Base-by-base conservation (phyloP, 30 jellyfish, hydroid and myxozoan genomes). In the Hydractinia symbiolongicarpus region DNA sequence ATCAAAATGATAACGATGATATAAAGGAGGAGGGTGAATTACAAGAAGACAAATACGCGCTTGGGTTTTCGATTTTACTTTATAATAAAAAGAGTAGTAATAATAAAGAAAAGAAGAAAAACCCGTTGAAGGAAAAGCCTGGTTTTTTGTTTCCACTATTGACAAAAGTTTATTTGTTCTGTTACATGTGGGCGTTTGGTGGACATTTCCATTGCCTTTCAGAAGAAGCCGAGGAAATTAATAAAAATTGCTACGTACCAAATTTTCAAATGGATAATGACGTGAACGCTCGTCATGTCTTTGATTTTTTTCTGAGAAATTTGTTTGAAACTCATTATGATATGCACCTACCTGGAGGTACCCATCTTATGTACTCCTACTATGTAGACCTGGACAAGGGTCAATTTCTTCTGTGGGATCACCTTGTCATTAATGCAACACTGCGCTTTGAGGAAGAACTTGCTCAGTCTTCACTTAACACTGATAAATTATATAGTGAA, bases 341-440 rank as follows among this genome's bases (percentile, higher is more conserved):
- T 19, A 87, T 85, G 54, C 86, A 84, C 50, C 79, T 84, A 44
- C 97, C 97, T 30, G 72, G 86, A 8, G 97, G 94, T 20, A 81
- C 72, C 50, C 81, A 82, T 81, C 74, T 89, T 52, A 61, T 90
- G 13, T 90, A 76, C 76, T 78, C 75, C 54, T 90, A 90, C 61
- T 90, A 90, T 82, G 97, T 90, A 30, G 97, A 90, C 53, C 66
- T 84, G 7, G 95, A 90, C 49, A 90, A 90, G 76, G 95, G 93
- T 13, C 90, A 76, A 54, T 90, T 90, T 55, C 51, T 80, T 14
- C 72, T 67, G n/a, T 90, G 97, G 97, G 90, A 84, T n/a, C 84
- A 85, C 67, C 89, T 90, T 15, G 89, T 90, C 15, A 93, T 93
- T 7, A 84, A 87, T 77, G 96, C 96, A 11, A 88, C 86, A 8